Conservation (phyloP, 2,113 vertebrate genomes). For the Mohoua ochrocephala region DNA sequence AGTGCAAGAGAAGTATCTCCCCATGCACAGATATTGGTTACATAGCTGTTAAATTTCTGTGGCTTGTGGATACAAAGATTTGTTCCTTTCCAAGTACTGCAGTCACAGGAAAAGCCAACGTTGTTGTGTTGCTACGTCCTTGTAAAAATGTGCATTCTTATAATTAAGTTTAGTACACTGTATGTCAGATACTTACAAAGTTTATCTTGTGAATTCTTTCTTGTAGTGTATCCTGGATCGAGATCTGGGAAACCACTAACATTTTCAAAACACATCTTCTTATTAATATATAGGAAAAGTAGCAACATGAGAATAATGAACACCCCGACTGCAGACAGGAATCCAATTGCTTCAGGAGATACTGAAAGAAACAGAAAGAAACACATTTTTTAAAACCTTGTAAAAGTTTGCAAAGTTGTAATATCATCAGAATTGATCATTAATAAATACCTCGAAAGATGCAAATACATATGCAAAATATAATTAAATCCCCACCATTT, state of each 20-base stretch:
- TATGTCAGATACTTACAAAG: conserved; percentile 68
- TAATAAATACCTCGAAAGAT: neutral
- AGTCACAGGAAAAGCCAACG: neutral
- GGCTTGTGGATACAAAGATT: neutral
- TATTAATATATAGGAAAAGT: conserved; percentile 95
- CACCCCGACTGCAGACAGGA: conserved; percentile 90
- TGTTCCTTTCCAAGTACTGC: neutral
- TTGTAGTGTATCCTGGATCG: conserved; percentile 83
- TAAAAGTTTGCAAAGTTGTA: neutral
- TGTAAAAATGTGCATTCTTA: neutral
- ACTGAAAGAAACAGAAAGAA: conserved; percentile 78
- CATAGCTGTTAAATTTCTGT: neutral
- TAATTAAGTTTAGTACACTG: neutral
- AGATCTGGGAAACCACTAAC: conserved; percentile 87
- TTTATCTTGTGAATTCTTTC: conserved; percentile 81
- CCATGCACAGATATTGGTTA: neutral
- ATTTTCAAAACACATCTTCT: conserved; percentile 92
- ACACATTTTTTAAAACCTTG: neutral
- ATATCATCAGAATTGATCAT: neutral
- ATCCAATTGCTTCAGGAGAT: conserved; percentile 95
- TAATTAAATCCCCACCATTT: neutral
- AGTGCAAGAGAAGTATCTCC: neutral
- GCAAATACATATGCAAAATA: neutral
- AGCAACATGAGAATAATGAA: conserved; percentile 92
- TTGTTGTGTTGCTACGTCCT: neutral